Evolutionary conservation across 2,113 vertebrate genomes (phyloP).

Genomic region (Polypterus senegalus): DNA sequence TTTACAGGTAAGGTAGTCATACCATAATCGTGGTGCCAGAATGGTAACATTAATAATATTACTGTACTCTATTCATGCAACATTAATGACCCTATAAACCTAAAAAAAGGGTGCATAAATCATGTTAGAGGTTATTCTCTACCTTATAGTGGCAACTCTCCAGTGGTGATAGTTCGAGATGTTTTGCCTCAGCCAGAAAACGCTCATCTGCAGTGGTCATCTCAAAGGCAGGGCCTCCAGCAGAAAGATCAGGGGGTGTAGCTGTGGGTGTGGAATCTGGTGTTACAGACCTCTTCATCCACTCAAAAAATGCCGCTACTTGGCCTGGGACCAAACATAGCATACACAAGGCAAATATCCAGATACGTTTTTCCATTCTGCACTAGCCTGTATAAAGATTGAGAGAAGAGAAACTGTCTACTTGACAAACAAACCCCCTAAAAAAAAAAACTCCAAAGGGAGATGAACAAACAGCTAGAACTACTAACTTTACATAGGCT

Average conservation of each 20-base stretch:
- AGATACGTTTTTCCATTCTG: not conserved
- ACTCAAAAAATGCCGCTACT: conserved; percentile 43
- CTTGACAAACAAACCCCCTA: conserved; percentile 22
- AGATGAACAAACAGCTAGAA: conserved; percentile 10
- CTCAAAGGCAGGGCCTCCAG: conserved; percentile 35
- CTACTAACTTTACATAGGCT: not conserved
- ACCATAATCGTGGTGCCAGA: too few relatives aligned
- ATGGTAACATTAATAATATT: too few relatives aligned
- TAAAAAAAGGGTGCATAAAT: not conserved
- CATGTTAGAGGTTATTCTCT: not conserved
- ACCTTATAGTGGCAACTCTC: conserved; percentile 38
- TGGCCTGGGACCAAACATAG: conserved; percentile 20
- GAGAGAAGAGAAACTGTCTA: not conserved
- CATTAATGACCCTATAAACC: not conserved
- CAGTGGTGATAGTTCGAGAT: conserved; percentile 33
- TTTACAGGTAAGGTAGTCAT: too few relatives aligned
- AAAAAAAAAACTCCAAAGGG: conserved; percentile 1
- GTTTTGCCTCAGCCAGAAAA: conserved; percentile 41
- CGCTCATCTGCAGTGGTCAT: conserved; percentile 32
- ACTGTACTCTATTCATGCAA: too few relatives aligned
- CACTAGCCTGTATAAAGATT: too few relatives aligned
- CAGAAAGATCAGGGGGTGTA: not conserved
- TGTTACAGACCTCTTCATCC: conserved; percentile 27
- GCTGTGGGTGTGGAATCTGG: conserved; percentile 8
- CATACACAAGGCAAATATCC: conserved; percentile 23